These are phyloP conservation scores for Charaxes varanes DNA, from an alignment of 1,140 invertebrate genomes.

Conservation along the genomic window DNA sequence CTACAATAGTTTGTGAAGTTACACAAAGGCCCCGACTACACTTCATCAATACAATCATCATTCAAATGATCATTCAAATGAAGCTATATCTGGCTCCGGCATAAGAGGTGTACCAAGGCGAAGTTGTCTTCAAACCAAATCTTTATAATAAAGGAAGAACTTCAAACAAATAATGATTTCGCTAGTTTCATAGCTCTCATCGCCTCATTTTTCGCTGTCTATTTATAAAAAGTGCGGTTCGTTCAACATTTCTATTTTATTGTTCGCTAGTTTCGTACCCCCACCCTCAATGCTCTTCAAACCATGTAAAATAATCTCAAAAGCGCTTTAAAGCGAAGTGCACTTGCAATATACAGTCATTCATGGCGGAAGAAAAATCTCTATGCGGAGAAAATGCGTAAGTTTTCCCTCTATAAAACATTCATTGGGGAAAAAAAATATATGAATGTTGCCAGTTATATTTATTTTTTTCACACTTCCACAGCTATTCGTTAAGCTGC, in stretches of 20 bases:
- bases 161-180: too few relatives aligned
- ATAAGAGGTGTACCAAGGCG: too few relatives aligned
- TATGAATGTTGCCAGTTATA: conserved; percentile 19
- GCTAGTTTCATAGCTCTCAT: too few relatives aligned
- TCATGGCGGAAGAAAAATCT: conserved; percentile 31
- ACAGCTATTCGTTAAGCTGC: neutral
- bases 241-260: neutral
- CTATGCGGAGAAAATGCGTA: conserved; percentile 22
- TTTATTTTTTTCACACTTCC: conserved; percentile 4
- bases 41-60: too few relatives aligned
- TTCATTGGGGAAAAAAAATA: conserved; percentile 7
- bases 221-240: too few relatives aligned
- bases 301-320: conserved; percentile 38
- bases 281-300: conserved; percentile 7
- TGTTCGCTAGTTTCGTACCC: neutral
- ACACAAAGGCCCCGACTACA: too few relatives aligned
- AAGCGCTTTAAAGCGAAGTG: conserved; percentile 25
- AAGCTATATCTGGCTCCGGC: too few relatives aligned
- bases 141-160: too few relatives aligned
- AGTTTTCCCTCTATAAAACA: conserved; percentile 6
- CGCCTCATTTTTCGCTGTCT: too few relatives aligned
- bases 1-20: too few relatives aligned
- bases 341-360: conserved; percentile 33
- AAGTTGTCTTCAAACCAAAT: too few relatives aligned
- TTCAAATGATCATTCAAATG: too few relatives aligned